Evolutionary conservation across 1,140 invertebrate species (phyloP).

Genomic region (Eubasilissa regina): DNA sequence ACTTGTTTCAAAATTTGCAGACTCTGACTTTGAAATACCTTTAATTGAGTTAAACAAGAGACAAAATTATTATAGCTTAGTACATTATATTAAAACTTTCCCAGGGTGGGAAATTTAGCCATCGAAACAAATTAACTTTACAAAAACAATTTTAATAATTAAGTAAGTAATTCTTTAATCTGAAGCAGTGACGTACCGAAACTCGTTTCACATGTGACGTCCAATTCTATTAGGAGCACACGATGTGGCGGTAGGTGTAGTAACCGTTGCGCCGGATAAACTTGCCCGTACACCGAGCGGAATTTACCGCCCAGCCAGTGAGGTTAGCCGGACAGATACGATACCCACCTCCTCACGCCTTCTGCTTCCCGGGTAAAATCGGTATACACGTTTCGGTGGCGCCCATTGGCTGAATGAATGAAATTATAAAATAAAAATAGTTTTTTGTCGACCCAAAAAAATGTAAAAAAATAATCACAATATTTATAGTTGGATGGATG

Average conservation of each 20-base stretch:
- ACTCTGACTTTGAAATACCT: too few species aligned
- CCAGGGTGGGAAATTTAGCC: too few species aligned
- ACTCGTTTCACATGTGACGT: constrained; percentile 54
- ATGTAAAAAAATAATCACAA: too few species aligned
- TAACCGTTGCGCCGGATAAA: not conserved
- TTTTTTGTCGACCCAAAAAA: too few species aligned
- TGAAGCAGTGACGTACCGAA: constrained; percentile 25
- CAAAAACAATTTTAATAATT: too few species aligned
- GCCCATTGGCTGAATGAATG: not conserved
- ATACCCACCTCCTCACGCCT: not conserved
- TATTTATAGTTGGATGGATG: too few species aligned
- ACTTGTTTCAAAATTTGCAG: too few species aligned
- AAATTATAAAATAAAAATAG: too few species aligned
- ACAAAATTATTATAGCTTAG: too few species aligned
- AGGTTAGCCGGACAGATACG: not conserved
- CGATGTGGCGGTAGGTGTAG: constrained; percentile 10
- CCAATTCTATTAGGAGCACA: constrained; percentile 28
- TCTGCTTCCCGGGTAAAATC: not conserved
- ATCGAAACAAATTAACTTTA: too few species aligned
- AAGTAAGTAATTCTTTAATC: not conserved
- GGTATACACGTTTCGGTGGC: constrained; percentile 12
- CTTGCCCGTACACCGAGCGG: not conserved
- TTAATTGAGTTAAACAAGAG: too few species aligned
- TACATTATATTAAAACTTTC: too few species aligned
- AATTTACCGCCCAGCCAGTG: not conserved